Evolutionary conservation across 2,113 vertebrate genomes (phyloP).

Genomic region (Ictalurus punctatus): DNA sequence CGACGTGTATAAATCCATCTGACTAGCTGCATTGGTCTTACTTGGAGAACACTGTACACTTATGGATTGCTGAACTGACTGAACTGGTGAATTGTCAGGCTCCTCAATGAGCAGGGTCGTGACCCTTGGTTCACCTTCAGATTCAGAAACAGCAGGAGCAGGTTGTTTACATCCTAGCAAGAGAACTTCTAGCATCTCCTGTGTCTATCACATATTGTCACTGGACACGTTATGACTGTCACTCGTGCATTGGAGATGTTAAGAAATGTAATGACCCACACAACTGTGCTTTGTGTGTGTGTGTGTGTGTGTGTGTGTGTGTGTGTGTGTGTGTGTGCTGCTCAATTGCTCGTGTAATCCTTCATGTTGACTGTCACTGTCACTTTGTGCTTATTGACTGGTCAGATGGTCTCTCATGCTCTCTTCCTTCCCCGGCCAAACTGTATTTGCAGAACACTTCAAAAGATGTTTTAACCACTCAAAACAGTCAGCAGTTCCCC

Average conservation of each 20-base stretch:
- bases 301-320: conserved; percentile 9
- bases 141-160: no score
- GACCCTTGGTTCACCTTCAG: no score
- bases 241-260: conserved; percentile 10
- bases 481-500: conserved; percentile 31
- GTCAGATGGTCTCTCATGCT: conserved; percentile 30
- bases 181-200: no score
- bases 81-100: no score
- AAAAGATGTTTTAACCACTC: conserved; percentile 35
- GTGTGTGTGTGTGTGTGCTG: conserved; percentile 34
- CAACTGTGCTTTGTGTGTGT: conserved; percentile 24
- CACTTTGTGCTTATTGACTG: conserved; percentile 46
- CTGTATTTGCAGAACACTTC: conserved; percentile 42
- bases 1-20: no score
- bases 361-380: conserved; percentile 39
- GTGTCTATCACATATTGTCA: conserved; percentile 13
- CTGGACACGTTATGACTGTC: conserved; percentile 11
- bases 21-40: no score
- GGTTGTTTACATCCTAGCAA: no score
- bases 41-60: no score
- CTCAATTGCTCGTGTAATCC: conserved; percentile 51
- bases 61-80: no score
- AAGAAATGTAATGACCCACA: conserved; percentile 35
- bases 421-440: conserved; percentile 7
- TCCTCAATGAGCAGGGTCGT: no score